Percentiles rank a stretch among this genome's conserved stretches.
Conservation (phyloP, 2,797 vertebrate species). For the Manis javanica region DNA sequence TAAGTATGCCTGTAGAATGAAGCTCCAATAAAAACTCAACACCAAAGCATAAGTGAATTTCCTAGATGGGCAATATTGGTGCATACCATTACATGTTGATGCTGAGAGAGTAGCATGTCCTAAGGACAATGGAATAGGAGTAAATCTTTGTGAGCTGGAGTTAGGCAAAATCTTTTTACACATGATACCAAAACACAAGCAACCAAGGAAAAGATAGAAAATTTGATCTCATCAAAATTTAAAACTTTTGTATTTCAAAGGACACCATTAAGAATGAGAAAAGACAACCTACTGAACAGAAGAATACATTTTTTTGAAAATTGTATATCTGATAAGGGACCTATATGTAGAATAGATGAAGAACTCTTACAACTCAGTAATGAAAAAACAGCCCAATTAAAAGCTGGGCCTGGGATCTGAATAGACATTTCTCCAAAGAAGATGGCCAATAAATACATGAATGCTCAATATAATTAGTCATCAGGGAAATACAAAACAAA, state of each 20-base stretch:
- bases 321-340: background rate
- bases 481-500: background rate
- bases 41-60: background rate
- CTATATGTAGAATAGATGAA: background rate
- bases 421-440: background rate
- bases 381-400: background rate
- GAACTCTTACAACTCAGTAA: background rate
- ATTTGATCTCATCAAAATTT: background rate
- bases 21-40: too few species aligned
- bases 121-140: background rate
- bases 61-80: background rate
- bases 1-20: too few species aligned
- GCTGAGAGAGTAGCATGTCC: background rate
- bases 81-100: background rate
- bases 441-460: background rate
- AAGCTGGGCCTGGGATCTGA: background rate
- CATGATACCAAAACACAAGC: background rate
- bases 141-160: background rate
- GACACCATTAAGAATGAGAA: background rate
- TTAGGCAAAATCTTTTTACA: background rate
- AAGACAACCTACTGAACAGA: background rate
- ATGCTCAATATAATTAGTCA: background rate
- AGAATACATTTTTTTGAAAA: background rate
- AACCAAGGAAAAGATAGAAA: background rate
- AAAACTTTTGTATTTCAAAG: background rate